phyloP scores from a whole-genome alignment of 1,140 invertebrate species.

The Trialeurodes vaporariorum region DNA sequence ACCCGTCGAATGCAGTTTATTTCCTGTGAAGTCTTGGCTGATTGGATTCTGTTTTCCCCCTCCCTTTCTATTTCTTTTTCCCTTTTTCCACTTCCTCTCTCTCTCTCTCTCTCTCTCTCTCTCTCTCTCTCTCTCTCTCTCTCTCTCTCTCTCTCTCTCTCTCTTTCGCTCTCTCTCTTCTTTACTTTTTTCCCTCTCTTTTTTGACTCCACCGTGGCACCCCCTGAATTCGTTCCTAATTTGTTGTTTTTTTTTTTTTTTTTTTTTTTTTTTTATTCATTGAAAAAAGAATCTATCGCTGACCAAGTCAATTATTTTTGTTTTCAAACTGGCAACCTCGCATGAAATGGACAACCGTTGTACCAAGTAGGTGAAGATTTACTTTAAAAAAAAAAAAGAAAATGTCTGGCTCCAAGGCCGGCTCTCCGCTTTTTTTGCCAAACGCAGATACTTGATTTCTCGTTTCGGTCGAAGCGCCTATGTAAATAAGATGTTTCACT shows the following conservation, averaged over 20 bases:
- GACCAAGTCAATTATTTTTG: background rate
- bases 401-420: background rate
- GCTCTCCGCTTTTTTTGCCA: background rate
- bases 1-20: too few relatives aligned
- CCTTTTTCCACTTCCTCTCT: too few relatives aligned
- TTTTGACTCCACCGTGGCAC: background rate
- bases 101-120: too few relatives aligned
- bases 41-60: too few relatives aligned
- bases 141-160: too few relatives aligned
- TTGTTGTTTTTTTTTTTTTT: too few relatives aligned
- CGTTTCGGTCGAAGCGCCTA: background rate
- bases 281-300: too few relatives aligned
- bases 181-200: background rate
- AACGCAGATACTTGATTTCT: background rate
- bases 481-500: background rate
- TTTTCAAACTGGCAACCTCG: background rate
- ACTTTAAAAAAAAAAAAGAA: slow-evolving; percentile 1
- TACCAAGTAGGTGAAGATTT: background rate
- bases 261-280: too few relatives aligned
- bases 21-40: too few relatives aligned
- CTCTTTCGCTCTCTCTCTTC: too few relatives aligned
- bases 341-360: background rate
- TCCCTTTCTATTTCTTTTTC: too few relatives aligned
- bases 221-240: background rate
- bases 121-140: too few relatives aligned